A percentile compares a stretch with the other conserved stretches of the same genome.
These are phyloP conservation scores for Odontamblyopus lacepedii DNA, from an alignment of 2,797 vertebrate species.

Conservation along the genomic window DNA sequence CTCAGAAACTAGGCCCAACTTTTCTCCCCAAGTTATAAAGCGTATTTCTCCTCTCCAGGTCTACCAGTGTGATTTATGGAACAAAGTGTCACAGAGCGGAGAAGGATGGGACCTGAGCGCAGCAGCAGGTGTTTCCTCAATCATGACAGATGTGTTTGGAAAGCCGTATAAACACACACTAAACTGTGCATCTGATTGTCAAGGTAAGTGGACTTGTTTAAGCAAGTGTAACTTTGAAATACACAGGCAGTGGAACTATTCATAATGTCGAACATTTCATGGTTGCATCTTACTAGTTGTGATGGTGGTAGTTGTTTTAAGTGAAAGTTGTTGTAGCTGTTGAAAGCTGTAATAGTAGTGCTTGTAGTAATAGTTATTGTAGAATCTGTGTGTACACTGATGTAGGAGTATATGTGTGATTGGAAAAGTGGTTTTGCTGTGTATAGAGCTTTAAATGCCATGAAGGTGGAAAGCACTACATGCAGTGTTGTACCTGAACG, in stretches of 20 bases:
- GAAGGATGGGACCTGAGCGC: constrained; percentile 47
- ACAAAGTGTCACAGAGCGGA: constrained; percentile 48
- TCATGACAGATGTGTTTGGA: constrained; percentile 28
- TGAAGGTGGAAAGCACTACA: no score
- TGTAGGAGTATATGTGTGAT: no score
- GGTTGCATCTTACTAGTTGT: no score
- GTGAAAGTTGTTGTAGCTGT: no score
- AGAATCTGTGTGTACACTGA: no score
- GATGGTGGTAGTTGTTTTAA: no score
- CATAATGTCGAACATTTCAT: background rate
- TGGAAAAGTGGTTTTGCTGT: no score
- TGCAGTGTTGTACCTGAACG: no score
- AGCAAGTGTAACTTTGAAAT: background rate
- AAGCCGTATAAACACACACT: constrained; percentile 23
- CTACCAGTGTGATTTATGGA: constrained; percentile 71
- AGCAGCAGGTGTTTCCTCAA: constrained; percentile 45
- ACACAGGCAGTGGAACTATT: background rate
- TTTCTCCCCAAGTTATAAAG: constrained; percentile 27
- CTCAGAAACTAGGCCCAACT: constrained; percentile 29
- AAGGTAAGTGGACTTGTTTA: constrained; percentile 19
- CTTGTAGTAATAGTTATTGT: no score
- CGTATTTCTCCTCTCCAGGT: constrained; percentile 43
- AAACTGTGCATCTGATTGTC: constrained; percentile 1
- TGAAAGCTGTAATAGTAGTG: no score
- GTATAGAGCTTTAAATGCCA: no score